Conservation (phyloP, 2,797 vertebrate genomes). For the Pyrocephalus nanus region DNA sequence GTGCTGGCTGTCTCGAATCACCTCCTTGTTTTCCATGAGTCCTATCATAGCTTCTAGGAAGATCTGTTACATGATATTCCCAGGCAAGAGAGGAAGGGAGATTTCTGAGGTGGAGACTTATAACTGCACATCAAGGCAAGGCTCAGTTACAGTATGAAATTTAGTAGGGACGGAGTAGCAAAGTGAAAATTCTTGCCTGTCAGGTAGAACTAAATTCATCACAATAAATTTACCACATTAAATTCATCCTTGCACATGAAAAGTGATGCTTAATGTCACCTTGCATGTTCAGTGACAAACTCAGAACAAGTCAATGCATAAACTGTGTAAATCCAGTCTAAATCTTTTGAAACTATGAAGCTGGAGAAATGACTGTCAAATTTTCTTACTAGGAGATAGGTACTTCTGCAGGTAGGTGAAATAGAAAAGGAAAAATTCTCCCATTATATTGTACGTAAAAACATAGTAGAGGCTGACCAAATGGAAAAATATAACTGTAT, state of each 20-base stretch:
- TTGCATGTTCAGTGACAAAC: background rate
- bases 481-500: background rate
- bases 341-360: background rate
- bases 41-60: background rate
- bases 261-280: fast-evolving
- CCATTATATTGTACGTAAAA: background rate
- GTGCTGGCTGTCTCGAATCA: background rate
- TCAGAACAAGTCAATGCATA: background rate
- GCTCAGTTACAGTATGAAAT: background rate
- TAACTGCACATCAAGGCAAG: background rate
- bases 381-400: background rate
- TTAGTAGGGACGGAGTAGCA: background rate
- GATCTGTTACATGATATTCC: background rate
- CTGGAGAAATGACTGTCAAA: background rate
- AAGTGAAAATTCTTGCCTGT: background rate
- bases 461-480: background rate
- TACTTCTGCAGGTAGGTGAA: background rate
- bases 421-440: background rate
- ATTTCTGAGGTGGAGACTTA: background rate
- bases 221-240: background rate
- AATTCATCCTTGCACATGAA: background rate
- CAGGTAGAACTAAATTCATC: background rate
- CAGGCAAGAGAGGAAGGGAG: background rate
- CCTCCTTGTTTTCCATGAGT: background rate
- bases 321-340: background rate